These are phyloP conservation scores for Ischnura elegans DNA, from an alignment of 2,888 invertebrate species.

Conservation along the genomic window DNA sequence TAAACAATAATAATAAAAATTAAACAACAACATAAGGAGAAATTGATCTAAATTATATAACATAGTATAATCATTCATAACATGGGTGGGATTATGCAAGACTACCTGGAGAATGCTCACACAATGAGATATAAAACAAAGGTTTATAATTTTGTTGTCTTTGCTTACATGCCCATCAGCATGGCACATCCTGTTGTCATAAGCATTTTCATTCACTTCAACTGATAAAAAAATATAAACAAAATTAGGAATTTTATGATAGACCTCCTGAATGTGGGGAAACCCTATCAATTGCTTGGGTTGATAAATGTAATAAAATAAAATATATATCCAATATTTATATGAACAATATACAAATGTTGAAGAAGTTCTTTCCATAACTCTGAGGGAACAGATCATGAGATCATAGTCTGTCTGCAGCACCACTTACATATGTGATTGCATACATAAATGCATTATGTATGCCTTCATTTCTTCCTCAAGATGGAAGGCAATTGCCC, in stretches of 20 bases:
- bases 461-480: constrained; percentile 34
- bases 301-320: constrained; percentile 65
- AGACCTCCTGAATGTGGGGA: constrained; percentile 19
- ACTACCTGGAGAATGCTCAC: constrained; percentile 45
- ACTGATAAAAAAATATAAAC: constrained; percentile 62
- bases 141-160: constrained; percentile 26
- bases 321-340: constrained; percentile 63
- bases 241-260: constrained; percentile 56
- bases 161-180: constrained; percentile 54
- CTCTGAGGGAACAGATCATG: constrained; percentile 59
- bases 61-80: constrained; percentile 62
- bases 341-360: constrained; percentile 60
- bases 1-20: constrained; percentile 56
- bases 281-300: constrained; percentile 1
- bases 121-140: constrained; percentile 55
- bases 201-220: constrained; percentile 55
- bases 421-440: constrained; percentile 51
- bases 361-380: constrained; percentile 63
- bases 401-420: constrained; percentile 60
- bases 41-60: constrained; percentile 56
- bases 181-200: constrained; percentile 41
- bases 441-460: constrained; percentile 32
- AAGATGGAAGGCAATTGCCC: background rate
- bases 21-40: constrained; percentile 57
- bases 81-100: constrained; percentile 62